A percentile compares a stretch with the other conserved stretches of the same genome.
These are phyloP conservation scores for Trichonephila inaurata DNA, from an alignment of 1,140 invertebrate genomes.

Conservation along the genomic window DNA sequence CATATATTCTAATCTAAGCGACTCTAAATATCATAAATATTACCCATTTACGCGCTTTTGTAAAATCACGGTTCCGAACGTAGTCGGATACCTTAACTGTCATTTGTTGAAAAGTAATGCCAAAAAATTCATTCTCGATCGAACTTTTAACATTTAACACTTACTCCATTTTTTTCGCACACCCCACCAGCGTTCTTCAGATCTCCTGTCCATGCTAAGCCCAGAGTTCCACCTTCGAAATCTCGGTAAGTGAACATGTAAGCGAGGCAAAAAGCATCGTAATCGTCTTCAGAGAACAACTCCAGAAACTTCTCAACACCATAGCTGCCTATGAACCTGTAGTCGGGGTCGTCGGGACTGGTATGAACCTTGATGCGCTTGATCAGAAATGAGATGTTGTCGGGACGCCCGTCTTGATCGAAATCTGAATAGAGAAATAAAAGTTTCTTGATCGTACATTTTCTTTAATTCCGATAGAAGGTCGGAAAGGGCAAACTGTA, in stretches of 20 bases:
- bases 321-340: conserved; percentile 95
- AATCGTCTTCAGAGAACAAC: conserved; percentile 97
- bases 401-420: conserved; percentile 93
- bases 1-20: too few species aligned
- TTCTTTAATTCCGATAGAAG: neutral
- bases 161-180: conserved; percentile 95
- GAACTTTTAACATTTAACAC: neutral
- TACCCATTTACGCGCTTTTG: too few species aligned
- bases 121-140: neutral
- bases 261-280: conserved; percentile 98
- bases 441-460: neutral
- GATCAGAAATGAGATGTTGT: conserved; percentile 97
- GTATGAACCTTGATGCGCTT: conserved; percentile 98
- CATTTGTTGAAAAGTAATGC: too few species aligned
- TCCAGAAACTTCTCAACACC: conserved; percentile 96
- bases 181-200: conserved; percentile 96
- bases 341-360: conserved; percentile 89
- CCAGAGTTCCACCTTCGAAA: conserved; percentile 98
- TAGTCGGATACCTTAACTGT: too few species aligned
- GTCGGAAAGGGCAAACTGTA: neutral
- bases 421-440: conserved; percentile 88
- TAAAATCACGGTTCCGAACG: too few species aligned
- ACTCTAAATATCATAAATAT: too few species aligned
- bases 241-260: conserved; percentile 99
- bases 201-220: conserved; percentile 98